phyloP scores from a whole-genome alignment of 2,113 vertebrate species.

The Neomonachus schauinslandi region DNA sequence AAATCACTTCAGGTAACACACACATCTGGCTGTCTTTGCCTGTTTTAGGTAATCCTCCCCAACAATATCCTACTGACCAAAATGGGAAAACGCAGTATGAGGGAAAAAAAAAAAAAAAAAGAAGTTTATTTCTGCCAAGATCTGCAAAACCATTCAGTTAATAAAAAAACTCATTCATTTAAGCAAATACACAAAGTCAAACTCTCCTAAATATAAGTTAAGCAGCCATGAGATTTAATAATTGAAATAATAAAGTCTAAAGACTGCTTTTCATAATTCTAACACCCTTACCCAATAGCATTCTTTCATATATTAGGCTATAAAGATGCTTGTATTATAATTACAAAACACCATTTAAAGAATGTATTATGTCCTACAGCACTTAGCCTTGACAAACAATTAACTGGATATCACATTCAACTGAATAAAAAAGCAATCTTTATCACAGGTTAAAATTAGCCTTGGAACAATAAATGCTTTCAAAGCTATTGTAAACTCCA shows the following conservation, averaged over 20 bases:
- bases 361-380: slow-evolving; percentile 81
- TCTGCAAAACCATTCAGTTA: neutral
- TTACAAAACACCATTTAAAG: slow-evolving; percentile 82
- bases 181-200: neutral
- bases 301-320: slow-evolving; percentile 67
- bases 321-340: slow-evolving; percentile 79
- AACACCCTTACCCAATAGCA: slow-evolving; percentile 52
- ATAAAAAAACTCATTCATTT: neutral
- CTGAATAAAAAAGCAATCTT: slow-evolving; percentile 85
- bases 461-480: slow-evolving; percentile 87
- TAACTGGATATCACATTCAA: slow-evolving; percentile 84
- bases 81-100: neutral
- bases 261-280: slow-evolving; percentile 60
- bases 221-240: slow-evolving; percentile 38
- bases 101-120: neutral
- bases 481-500: slow-evolving; percentile 83
- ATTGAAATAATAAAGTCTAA: slow-evolving; percentile 59
- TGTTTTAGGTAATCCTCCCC: neutral
- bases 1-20: neutral
- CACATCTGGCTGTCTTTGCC: neutral
- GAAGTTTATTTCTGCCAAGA: neutral
- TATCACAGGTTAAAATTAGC: slow-evolving; percentile 88
- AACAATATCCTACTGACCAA: neutral
- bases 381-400: slow-evolving; percentile 89
- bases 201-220: slow-evolving; percentile 31